Evolutionary conservation across 2,888 invertebrate genomes (phyloP).

Genomic region (Orthosia incerta): DNA sequence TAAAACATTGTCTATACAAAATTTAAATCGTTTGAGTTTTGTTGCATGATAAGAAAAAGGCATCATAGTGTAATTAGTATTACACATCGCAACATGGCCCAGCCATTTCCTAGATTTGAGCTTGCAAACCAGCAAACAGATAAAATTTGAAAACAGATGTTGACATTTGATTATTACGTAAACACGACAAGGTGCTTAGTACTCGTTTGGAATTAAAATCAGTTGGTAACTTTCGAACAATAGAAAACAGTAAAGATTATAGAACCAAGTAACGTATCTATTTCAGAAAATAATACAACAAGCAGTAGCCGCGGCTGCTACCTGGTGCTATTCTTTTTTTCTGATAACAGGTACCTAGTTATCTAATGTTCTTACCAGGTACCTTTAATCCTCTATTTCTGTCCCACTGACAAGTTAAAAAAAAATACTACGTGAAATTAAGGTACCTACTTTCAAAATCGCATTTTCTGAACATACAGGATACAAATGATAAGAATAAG

Average conservation of each 20-base stretch:
- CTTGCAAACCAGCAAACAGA: slow-evolving; percentile 25
- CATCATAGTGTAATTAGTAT: background rate
- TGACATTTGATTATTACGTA: slow-evolving; percentile 3
- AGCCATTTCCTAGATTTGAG: slow-evolving; percentile 39
- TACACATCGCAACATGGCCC: slow-evolving; percentile 17
- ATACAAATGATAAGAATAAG: background rate
- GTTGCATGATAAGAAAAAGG: background rate
- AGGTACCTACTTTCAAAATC: background rate
- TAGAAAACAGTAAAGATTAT: background rate
- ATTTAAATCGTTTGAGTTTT: background rate
- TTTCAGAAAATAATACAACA: slow-evolving; percentile 1
- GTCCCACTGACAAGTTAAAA: no score
- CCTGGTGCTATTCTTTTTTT: no score
- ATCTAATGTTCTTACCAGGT: background rate
- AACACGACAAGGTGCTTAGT: background rate
- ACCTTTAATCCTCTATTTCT: background rate
- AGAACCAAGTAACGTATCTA: background rate
- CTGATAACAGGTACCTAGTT: background rate
- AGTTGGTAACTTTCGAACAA: slow-evolving; percentile 1
- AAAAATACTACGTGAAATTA: no score
- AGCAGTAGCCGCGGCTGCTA: no score
- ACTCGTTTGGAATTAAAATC: slow-evolving; percentile 6
- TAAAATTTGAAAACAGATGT: slow-evolving; percentile 32
- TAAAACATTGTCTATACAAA: background rate
- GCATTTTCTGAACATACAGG: background rate